Evolutionary conservation across 2,797 vertebrate species (phyloP).

Genomic region (Typhlichthys eigenmanni): DNA sequence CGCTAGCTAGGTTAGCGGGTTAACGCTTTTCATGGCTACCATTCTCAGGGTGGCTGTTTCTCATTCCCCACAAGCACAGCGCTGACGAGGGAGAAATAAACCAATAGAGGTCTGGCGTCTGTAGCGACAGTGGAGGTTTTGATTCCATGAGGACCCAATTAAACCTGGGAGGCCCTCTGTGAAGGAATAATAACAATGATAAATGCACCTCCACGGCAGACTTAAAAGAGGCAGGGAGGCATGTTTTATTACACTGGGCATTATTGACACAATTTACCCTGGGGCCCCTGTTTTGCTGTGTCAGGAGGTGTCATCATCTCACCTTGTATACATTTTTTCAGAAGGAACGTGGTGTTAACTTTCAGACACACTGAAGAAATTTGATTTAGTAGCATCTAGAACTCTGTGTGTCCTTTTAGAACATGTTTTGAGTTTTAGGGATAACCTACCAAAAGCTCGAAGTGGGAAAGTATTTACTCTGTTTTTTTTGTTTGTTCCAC

Average conservation of each 20-base stretch:
- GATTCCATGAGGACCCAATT: slow-evolving; percentile 77
- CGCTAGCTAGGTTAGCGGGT: slow-evolving; percentile 19
- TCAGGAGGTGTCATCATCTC: slow-evolving; percentile 50
- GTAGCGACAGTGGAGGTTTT: slow-evolving; percentile 57
- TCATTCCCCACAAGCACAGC: slow-evolving; percentile 31
- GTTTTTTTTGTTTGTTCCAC: too few relatives aligned
- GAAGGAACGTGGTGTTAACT: slow-evolving; percentile 31
- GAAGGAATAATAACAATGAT: slow-evolving; percentile 72
- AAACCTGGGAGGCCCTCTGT: slow-evolving; percentile 70
- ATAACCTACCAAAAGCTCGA: slow-evolving; percentile 31
- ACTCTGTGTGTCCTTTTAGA: slow-evolving; percentile 33
- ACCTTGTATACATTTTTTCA: slow-evolving; percentile 37
- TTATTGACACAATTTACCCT: slow-evolving; percentile 60
- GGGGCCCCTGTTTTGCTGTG: slow-evolving; percentile 38
- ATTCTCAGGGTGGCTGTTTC: slow-evolving; percentile 39
- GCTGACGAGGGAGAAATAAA: slow-evolving; percentile 42
- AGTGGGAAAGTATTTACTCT: neutral
- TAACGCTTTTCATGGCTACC: slow-evolving; percentile 32
- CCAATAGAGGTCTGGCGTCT: slow-evolving; percentile 42
- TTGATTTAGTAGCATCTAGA: slow-evolving; percentile 40
- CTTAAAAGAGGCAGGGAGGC: slow-evolving; percentile 51
- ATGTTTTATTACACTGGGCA: slow-evolving; percentile 60
- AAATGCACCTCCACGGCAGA: slow-evolving; percentile 62
- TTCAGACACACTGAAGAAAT: slow-evolving; percentile 49
- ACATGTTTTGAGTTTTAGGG: slow-evolving; percentile 10